Base-by-base conservation (phyloP, 2,888 invertebrate genomes). In the Tetranychus piercei region DNA sequence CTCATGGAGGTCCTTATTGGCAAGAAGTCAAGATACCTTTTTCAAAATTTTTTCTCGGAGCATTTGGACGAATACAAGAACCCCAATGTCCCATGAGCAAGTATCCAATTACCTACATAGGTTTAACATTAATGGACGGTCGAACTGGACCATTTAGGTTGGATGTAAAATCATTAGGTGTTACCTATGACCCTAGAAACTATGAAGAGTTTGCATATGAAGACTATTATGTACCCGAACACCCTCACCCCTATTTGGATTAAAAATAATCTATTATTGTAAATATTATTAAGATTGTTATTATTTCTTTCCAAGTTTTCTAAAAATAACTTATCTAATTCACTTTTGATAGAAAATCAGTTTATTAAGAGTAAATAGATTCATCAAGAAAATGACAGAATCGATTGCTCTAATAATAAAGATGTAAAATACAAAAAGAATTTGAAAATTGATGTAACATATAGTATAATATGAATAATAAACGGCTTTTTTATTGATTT, bases 1-100 rank as follows among this genome's bases (percentile, higher is more conserved):
- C 99, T 0, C 87, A 95, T 83, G 99, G 99, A 66, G 96, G 97
- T 0, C 99, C 99, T 0, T 96, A 99, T 82, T 99, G 99, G 99
- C 97, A 99, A 85, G 84, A 88, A 77, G 87, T 89, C 44, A 91
- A 88, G 86, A 91, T 91, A 83, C 80, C 74, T 9, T 74, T 77
- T 77, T 79, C 34, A 64, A 66, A 75, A 18, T 74, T 74, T 18
- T 44, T 71, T 15, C 34, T 43, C 1, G 20, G n/a, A 71, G 43
- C 44, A 4, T 18, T 44, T 23, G 73, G 73, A 22, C 45, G 69
- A 34, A 82, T 94, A 55, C 94, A 94, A 83, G 94, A 94, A 81
- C 86, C 84, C 74, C 95, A 94, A 82, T 81, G 79, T 34, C 83
- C 87, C 4, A 82, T 93, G 71, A 22, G 6, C 8, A 11, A 18